phyloP scores from a whole-genome alignment of 2,113 vertebrate species.

The Gambusia affinis region DNA sequence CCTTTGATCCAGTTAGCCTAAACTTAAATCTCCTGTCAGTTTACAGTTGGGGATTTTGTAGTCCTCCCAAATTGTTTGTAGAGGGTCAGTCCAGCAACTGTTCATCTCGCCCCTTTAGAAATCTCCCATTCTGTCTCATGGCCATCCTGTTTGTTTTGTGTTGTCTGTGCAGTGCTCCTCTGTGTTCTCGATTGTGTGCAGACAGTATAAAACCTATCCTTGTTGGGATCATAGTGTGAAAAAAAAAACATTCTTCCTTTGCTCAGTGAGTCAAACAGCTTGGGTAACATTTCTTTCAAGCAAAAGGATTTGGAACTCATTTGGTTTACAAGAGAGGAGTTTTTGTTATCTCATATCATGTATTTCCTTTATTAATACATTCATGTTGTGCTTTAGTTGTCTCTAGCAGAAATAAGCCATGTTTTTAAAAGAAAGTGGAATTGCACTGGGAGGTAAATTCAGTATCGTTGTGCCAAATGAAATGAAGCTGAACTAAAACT shows the following conservation, averaged over 20 bases:
- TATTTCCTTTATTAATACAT: constrained; percentile 11
- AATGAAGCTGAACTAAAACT: neutral
- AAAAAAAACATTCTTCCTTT: neutral
- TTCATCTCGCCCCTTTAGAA: neutral
- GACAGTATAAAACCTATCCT: constrained; percentile 17
- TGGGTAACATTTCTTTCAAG: neutral
- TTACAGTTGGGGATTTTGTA: constrained; percentile 1
- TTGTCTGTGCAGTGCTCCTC: constrained; percentile 64
- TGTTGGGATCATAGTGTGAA: constrained; percentile 11
- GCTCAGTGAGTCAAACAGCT: neutral
- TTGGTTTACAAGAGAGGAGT: neutral
- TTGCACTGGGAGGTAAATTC: constrained; percentile 14
- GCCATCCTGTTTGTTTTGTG: constrained; percentile 55
- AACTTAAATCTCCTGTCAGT: neutral
- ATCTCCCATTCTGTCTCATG: constrained; percentile 18
- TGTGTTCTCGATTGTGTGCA: constrained; percentile 48
- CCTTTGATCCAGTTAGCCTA: neutral
- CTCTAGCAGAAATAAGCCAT: constrained; percentile 63
- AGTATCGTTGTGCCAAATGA: neutral
- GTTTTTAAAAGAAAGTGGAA: constrained; percentile 14
- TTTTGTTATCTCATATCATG: neutral
- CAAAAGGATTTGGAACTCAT: neutral
- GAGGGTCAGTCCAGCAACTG: neutral
- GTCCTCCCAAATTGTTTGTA: neutral
- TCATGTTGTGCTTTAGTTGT: constrained; percentile 17